Evolutionary conservation across 2,888 invertebrate species (phyloP).

Genomic region (Zelleria hepariella): DNA sequence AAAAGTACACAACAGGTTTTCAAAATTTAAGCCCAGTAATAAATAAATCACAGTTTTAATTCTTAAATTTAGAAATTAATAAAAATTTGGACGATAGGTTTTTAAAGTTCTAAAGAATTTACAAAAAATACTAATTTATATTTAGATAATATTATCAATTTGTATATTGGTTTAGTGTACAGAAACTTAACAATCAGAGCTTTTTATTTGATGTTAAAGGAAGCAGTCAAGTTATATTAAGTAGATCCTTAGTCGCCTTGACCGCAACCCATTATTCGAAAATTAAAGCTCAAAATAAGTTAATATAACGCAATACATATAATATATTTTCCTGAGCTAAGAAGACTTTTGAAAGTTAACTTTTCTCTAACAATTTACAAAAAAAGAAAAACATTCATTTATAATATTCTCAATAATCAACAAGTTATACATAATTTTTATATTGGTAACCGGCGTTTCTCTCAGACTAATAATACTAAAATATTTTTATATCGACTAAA

Average conservation of each 20-base stretch:
- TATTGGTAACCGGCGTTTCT: conserved; percentile 72
- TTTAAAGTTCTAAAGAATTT: conserved; percentile 1
- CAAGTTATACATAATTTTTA: conserved; percentile 69
- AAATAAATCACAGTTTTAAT: conserved; percentile 67
- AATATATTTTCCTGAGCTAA: background rate
- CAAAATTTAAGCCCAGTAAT: conserved; percentile 50
- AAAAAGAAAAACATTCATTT: background rate
- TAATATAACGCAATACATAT: background rate
- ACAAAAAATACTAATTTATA: background rate
- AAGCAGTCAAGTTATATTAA: background rate
- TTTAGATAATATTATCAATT: conserved; percentile 12
- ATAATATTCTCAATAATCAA: conserved; percentile 69
- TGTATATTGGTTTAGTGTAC: conserved; percentile 46
- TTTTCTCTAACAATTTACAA: conserved; percentile 4
- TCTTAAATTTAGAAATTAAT: conserved; percentile 46
- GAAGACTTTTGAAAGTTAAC: background rate
- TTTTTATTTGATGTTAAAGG: conserved; percentile 2
- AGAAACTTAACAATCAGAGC: conserved; percentile 60
- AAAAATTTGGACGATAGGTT: conserved; percentile 14
- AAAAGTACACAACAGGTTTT: conserved; percentile 22
- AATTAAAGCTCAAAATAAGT: conserved; percentile 1
- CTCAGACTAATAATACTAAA: conserved; percentile 70
- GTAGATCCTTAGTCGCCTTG: background rate
- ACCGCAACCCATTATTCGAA: background rate
- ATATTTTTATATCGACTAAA: conserved; percentile 59